These are phyloP conservation scores for Sthenelais limicola DNA, from an alignment of 2,888 invertebrate genomes.

Conservation along the genomic window DNA sequence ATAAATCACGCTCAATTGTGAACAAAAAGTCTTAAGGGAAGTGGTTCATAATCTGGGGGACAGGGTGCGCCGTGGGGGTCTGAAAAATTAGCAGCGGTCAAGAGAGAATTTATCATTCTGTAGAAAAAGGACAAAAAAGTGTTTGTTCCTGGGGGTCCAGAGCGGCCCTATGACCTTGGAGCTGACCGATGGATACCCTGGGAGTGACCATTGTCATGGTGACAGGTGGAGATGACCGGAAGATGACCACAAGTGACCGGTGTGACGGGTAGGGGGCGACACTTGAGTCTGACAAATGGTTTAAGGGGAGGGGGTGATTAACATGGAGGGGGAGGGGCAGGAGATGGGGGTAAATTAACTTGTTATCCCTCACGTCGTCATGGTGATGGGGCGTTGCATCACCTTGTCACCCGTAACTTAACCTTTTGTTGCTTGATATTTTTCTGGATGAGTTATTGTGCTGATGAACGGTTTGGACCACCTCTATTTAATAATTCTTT, in stretches of 20 bases:
- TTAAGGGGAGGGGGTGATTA: slow-evolving; percentile 4
- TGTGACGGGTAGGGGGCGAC: not conserved
- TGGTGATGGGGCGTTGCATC: slow-evolving; percentile 26
- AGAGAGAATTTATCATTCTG: too few relatives aligned
- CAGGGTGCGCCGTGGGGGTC: too few relatives aligned
- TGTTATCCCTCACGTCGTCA: slow-evolving; percentile 32
- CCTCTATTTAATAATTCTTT: too few relatives aligned
- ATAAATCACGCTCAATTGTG: slow-evolving; percentile 34
- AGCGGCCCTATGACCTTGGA: not conserved
- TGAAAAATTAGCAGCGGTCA: too few relatives aligned
- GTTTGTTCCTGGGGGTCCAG: too few relatives aligned
- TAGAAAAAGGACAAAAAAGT: slow-evolving; percentile 9
- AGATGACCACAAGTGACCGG: too few relatives aligned
- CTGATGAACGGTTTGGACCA: too few relatives aligned
- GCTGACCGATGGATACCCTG: slow-evolving; percentile 33
- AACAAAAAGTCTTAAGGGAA: too few relatives aligned
- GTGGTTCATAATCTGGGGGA: too few relatives aligned
- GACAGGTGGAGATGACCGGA: slow-evolving; percentile 20
- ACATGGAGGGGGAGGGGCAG: slow-evolving; percentile 1
- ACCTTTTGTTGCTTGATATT: too few relatives aligned
- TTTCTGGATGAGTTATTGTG: too few relatives aligned
- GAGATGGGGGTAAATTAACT: slow-evolving; percentile 1
- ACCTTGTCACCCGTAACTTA: slow-evolving; percentile 19
- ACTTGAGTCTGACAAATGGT: not conserved
- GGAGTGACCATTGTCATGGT: slow-evolving; percentile 24